A percentile compares a stretch with the other conserved stretches of the same genome.
These are phyloP conservation scores for Diploscapter pachys DNA, from an alignment of 1,140 invertebrate genomes.

Conservation along the genomic window DNA sequence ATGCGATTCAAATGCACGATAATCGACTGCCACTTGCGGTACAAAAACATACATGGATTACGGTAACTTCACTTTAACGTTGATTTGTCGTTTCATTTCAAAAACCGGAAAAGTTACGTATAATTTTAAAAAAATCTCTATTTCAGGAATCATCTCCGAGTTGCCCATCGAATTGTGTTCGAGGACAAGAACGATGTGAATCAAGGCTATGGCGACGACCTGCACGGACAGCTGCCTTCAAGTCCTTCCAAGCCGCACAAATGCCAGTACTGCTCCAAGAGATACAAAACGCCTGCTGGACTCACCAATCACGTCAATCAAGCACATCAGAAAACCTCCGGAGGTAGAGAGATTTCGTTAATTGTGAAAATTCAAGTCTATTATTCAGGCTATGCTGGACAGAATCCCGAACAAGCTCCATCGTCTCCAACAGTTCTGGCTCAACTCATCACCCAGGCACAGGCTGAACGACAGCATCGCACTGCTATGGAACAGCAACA, in stretches of 20 bases:
- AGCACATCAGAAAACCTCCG: conserved; percentile 27
- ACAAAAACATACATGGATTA: conserved; percentile 18
- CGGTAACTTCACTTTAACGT: conserved; percentile 8
- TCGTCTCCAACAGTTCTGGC: conserved; percentile 3
- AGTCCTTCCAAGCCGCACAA: conserved; percentile 19
- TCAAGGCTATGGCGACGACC: too few relatives aligned
- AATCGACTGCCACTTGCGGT: conserved; percentile 22
- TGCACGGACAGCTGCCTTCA: background rate
- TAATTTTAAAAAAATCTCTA: background rate
- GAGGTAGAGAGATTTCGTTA: background rate
- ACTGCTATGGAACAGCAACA: background rate
- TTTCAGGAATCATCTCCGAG: too few relatives aligned
- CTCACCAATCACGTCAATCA: conserved; percentile 19
- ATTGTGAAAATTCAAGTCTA: background rate
- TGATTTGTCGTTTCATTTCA: conserved; percentile 3
- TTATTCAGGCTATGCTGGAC: background rate
- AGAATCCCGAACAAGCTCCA: background rate
- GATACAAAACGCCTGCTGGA: conserved; percentile 21
- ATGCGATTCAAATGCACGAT: conserved; percentile 15
- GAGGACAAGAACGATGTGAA: too few relatives aligned
- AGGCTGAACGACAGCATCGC: background rate
- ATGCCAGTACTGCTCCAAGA: conserved; percentile 22
- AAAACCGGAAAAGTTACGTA: conserved; percentile 3
- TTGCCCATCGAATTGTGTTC: too few relatives aligned
- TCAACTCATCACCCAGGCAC: conserved; percentile 11